Evolutionary conservation across 2,113 vertebrate species (phyloP), one percentile per base, ranked within the genome.

Genomic region (Cheirogaleus medius): DNA sequence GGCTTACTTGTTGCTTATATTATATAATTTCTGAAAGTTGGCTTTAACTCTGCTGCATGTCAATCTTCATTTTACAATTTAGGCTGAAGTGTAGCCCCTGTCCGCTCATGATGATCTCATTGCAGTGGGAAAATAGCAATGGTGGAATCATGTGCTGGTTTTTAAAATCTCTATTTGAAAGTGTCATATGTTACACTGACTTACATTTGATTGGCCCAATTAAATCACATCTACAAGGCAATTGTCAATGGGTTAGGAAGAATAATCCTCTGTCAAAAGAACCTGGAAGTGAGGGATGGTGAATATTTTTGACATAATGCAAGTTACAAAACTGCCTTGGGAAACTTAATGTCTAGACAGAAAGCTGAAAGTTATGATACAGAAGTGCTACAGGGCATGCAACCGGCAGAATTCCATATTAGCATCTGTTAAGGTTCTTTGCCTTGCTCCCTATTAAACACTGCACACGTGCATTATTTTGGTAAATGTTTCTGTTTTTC

Each of bases 231-330:
- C 10, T 73, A 58, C 8, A 74, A 88, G 39, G n/a, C 37, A 56
- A 39, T 80, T 94, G n/a, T 90, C 63, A 90, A 9, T 88, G 58
- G n/a, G 7, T 9, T 91, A 29, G 84, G 63, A 87, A 86, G 54
- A 96, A 76, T 63, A 93, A 90, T 90, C 18, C 58, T 93, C 12
- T 91, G 27, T 63, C 27, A 90, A 97, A 66, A 77, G 6, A 37
- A 34, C 21, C 14, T 69, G 6, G 18, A 77, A 85, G 29, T 80
- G 84, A 96, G 64, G 15, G 18, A 1, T 17, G 9, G 2, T 90
- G 71, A 93, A n/a, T 94, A 86, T 80, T 90, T 95, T 66, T 86
- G 54, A 87, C 42, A 86, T 74, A 81, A 90, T 49, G 63, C 4
- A 82, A 89, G 58, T 94, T 80, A 66, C 20, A 85, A 12, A 34